phyloP scores from a whole-genome alignment of 2,113 vertebrate genomes.

The Heterocephalus glaber region DNA sequence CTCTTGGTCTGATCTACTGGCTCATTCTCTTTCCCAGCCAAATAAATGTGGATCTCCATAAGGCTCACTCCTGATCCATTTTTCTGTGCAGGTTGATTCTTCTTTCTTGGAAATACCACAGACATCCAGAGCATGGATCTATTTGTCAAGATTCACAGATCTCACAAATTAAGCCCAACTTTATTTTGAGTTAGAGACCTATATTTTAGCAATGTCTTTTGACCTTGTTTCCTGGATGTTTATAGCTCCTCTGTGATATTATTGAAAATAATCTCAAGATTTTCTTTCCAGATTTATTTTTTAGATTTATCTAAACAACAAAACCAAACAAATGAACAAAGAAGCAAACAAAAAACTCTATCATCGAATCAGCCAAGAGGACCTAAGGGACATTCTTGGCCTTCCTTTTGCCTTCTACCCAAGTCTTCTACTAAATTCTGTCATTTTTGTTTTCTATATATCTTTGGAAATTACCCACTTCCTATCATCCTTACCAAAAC shows the following conservation, averaged over 20 bases:
- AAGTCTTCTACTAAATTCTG: background rate
- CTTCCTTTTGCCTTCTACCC: background rate
- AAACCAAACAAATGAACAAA: background rate
- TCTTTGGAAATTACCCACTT: background rate
- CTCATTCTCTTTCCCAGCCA: background rate
- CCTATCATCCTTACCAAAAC: background rate
- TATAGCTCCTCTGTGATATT: background rate
- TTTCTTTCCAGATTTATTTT: constrained; percentile 24
- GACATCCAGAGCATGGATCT: background rate
- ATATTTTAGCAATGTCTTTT: background rate
- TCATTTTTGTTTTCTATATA: background rate
- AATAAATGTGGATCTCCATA: background rate
- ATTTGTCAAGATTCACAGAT: background rate
- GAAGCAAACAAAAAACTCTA: background rate
- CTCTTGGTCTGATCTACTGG: background rate
- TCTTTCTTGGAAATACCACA: background rate
- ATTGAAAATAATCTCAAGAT: background rate
- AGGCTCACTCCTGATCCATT: background rate
- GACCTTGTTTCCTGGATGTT: background rate
- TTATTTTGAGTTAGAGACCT: background rate
- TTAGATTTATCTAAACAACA: background rate
- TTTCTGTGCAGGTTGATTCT: background rate
- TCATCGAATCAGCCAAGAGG: background rate
- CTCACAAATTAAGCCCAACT: background rate
- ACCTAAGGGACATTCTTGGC: background rate